Base-by-base conservation (phyloP, 2,113 vertebrate species). In the Prinia subflava region DNA sequence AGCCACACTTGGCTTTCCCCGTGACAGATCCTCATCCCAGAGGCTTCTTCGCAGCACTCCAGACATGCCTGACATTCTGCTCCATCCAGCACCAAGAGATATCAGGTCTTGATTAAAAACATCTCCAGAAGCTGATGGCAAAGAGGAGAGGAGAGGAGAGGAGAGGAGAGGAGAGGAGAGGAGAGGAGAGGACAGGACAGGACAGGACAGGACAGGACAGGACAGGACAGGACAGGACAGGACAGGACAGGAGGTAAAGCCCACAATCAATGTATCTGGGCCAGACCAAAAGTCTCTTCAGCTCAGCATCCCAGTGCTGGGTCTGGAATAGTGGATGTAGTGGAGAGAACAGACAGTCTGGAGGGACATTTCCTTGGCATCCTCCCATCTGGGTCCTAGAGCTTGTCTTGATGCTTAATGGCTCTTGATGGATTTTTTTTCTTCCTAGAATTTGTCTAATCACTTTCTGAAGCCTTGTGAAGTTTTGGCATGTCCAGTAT, bases 391-490 rank as follows among this genome's bases (percentile, higher is more conserved):
- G 52, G 8, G 62, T 70, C 39, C 53, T 47, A 84, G 39, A 75
- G 21, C 28, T 89, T 87, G 74, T 60, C 84, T 84, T 1, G 0
- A 31, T 59, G 19, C 20, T 76, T 89, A 85, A 82, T 75, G 71
- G 71, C 27, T 68, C 53, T 49, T 93, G 70, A 82, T 85, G 31
- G 24, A 37, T 44, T 20, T 50, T 44, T 64, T 75, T 77, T 90
- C 57, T 85, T 79, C 85, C 78, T 95, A 79, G 57, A 90, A 93
- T 87, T 75, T 41, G 9, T 85, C 78, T 94, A 56, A 95, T 85
- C 31, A 19, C 74, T 90, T 91, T 90, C 65, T 85, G 78, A 85
- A 89, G 63, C 52, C 70, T 83, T 79, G 49, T 63, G 62, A 89
- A 94, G 30, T 73, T 74, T 65, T 67, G 87, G 55, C 83, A 67